Evolutionary conservation across 2,113 vertebrate species (phyloP).

Genomic region (Benitochromis conjunctus): DNA sequence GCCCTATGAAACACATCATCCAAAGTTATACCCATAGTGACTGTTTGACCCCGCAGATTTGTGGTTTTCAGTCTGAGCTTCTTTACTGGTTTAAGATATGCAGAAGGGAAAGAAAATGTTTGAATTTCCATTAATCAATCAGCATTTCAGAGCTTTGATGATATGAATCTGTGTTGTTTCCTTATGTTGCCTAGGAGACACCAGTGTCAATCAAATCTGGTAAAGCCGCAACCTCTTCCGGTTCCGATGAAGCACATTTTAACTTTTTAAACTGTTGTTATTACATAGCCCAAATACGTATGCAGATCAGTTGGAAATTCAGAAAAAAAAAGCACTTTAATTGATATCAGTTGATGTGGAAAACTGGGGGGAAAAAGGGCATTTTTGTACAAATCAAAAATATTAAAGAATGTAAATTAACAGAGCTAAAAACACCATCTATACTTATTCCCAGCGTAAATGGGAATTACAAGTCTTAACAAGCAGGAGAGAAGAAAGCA

Average conservation of each 20-base stretch:
- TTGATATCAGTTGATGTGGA: neutral
- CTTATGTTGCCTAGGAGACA: neutral
- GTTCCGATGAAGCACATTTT: neutral
- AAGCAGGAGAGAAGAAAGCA: neutral
- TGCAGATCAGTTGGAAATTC: neutral
- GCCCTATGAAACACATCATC: neutral
- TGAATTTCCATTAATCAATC: neutral
- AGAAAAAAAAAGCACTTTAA: neutral
- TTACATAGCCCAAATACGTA: neutral
- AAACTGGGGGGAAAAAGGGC: accelerated
- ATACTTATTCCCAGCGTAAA: neutral
- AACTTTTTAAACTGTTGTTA: neutral
- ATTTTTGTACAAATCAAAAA: neutral
- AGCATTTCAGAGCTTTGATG: neutral
- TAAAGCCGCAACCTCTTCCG: neutral
- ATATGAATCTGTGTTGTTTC: neutral
- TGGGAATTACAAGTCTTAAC: neutral
- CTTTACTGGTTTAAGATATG: neutral
- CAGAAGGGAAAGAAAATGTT: neutral
- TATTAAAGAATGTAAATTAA: neutral
- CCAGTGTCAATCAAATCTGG: neutral
- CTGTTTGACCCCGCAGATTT: neutral
- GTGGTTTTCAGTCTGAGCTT: neutral
- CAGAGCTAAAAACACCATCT: neutral
- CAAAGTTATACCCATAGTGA: neutral